These are phyloP conservation scores for Tenthredo scrophulariae DNA, from an alignment of 2,888 invertebrate genomes.

Conservation along the genomic window DNA sequence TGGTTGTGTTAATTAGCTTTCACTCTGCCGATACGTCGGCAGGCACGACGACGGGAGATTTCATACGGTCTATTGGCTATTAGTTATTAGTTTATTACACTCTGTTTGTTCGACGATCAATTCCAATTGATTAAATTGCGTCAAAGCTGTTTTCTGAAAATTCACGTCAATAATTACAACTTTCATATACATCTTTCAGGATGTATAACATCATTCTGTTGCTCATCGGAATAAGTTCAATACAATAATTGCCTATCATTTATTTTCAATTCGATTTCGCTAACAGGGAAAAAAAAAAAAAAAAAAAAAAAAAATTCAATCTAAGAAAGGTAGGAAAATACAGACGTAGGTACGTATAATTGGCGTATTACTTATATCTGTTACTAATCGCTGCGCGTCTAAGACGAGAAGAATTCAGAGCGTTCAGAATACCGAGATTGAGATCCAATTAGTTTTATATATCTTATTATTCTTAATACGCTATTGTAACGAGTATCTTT, in stretches of 20 bases:
- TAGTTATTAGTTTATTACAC: conserved; percentile 22
- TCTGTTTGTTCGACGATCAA: background rate
- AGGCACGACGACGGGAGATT: background rate
- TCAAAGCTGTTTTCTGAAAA: background rate
- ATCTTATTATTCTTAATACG: background rate
- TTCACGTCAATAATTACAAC: background rate
- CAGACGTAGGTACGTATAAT: background rate
- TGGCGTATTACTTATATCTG: background rate
- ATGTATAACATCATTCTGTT: too few species aligned
- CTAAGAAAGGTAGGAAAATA: background rate
- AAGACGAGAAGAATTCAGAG: background rate
- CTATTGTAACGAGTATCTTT: background rate
- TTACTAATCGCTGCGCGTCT: background rate
- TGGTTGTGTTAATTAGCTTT: conserved; percentile 42
- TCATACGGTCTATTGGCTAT: conserved; percentile 38
- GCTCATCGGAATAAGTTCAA: background rate
- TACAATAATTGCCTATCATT: background rate
- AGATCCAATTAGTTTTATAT: background rate
- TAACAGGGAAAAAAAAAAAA: too few species aligned
- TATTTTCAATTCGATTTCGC: background rate
- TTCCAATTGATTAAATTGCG: background rate
- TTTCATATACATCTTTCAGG: background rate
- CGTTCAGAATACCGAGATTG: background rate
- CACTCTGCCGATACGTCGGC: background rate
- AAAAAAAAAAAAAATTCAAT: too few species aligned